Evolutionary conservation across 2,888 invertebrate genomes (phyloP), one percentile per base, ranked within the genome.

Genomic region (Cloeon dipterum): DNA sequence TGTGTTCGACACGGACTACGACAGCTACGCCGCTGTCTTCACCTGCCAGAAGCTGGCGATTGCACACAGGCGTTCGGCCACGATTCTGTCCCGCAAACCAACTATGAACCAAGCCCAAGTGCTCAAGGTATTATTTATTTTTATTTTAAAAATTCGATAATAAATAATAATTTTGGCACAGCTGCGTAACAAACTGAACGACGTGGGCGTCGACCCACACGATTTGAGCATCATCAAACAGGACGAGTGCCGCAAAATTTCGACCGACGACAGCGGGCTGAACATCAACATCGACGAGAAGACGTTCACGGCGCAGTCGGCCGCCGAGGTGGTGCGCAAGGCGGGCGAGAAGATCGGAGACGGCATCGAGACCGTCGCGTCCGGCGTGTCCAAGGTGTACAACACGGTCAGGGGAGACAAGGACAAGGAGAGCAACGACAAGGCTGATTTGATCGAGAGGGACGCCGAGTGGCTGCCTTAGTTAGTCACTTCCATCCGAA

Each of bases 21-120:
- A 59, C 0, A 68, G 62, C 1, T 81, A 74, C 49, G 81, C 79
- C 1, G 77, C 70, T 1, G 63, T 82, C 35, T 82, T 76, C 55
- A 76, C 77, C 0, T 82, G 82, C 47, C 81, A 82, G 54, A 74
- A 71, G 49, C 50, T 82, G 11, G 64, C 71, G 1, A 73, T 81
- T 46, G 74, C 73, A 1, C 74, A 82, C 53, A 63, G 81, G 3
- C 70, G 74, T 42, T 78, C 79, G 1, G 77, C 78, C 1, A 77
- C 81, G 36, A 79, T 89, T 43, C 61, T 81, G n/a, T 79, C 78
- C 1, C 66, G 81, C 36, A 66, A 61, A 14, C 70, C 70, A 44
- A 74, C 72, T 25, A 61, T 81, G 35, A 82, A 78, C 44, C 74
- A 67, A 51, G 62, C 67, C 35, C 74, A 64, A 42, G 46, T 76